Evolutionary conservation across 2,797 vertebrate species (phyloP), one percentile per base, ranked within the genome.

Genomic region (Lophotriccus pileatus): DNA sequence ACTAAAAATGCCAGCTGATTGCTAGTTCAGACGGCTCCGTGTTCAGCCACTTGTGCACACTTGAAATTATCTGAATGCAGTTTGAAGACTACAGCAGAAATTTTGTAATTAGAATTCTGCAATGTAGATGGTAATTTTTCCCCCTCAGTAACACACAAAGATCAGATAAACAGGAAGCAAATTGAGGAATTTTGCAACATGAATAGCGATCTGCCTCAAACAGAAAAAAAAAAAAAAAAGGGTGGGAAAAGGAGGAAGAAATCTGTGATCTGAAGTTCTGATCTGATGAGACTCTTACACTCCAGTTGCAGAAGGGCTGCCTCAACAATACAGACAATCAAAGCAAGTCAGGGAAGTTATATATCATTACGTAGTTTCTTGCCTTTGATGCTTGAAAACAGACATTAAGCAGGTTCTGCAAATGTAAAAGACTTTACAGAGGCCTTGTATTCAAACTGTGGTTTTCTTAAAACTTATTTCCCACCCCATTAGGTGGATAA

Each of bases 41-140:
- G 94, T 90, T 96, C 94, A 94, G 92, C 92, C 93, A 97, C 95
- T 95, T 95, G 87, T 90, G 89, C 84, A 59, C 41, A 93, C 94
- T 97, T 96, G 93, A 97, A 96, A 96, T 96, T 95, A 95, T 94
- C 93, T 94, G 94, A 96, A 96, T 97, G 95, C 93, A 96, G 96
- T 94, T 97, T 96, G 94, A 96, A 96, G 95, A 97, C 95, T 89
- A 94, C 94, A 96, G 96, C 94, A 96, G 93, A 96, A 96, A 96
- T 97, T 97, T 95, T 93, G 94, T 92, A 97, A 97, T 96, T 97
- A 96, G 87, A 97, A 97, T 95, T 96, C 94, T 84, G 96, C 93
- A 94, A 93, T 92, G 84, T 93, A 94, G 96, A 95, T 96, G 94
- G 94, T 91, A 95, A 95, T 96, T 96, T 96, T 90, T 88, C 60